These are phyloP conservation scores for Formica exsecta DNA, from an alignment of 1,140 invertebrate species.

Conservation along the genomic window DNA sequence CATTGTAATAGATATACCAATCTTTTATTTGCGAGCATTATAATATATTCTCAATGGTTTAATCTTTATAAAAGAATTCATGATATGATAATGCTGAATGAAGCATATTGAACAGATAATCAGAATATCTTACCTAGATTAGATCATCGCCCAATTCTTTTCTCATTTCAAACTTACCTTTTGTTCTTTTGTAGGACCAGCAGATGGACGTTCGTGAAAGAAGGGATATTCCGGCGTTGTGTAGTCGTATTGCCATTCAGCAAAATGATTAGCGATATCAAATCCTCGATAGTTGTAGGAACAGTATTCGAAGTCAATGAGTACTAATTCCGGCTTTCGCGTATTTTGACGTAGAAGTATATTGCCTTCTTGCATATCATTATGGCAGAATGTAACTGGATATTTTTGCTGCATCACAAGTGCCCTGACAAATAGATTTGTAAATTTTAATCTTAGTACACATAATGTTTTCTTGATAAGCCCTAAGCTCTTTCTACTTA, in stretches of 20 bases:
- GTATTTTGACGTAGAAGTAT: conserved; percentile 88
- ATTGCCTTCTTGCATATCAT: conserved; percentile 98
- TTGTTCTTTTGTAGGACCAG: conserved; percentile 92
- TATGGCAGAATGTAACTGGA: conserved; percentile 98
- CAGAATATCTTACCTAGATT: conserved; percentile 73
- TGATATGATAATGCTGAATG: conserved; percentile 54
- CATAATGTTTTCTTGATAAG: not conserved
- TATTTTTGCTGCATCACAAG: conserved; percentile 88
- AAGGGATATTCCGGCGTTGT: conserved; percentile 92
- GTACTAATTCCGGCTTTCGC: conserved; percentile 89
- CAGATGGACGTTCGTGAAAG: conserved; percentile 90
- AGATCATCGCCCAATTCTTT: conserved; percentile 46
- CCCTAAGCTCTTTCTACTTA: conserved; percentile 58
- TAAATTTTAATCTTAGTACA: not conserved
- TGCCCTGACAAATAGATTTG: conserved; percentile 70
- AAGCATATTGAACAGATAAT: conserved; percentile 47
- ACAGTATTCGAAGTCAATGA: conserved; percentile 98
- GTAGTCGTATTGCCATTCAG: conserved; percentile 98
- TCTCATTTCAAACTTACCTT: conserved; percentile 89
- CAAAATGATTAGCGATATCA: conserved; percentile 98
- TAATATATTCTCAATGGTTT: conserved; percentile 6
- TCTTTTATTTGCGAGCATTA: conserved; percentile 3
- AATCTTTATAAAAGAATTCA: conserved; percentile 31
- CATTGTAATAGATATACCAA: not conserved
- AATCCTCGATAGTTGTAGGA: conserved; percentile 97